phyloP scores from a whole-genome alignment of 2,888 invertebrate genomes.

The Elgonia sp. region DNA sequence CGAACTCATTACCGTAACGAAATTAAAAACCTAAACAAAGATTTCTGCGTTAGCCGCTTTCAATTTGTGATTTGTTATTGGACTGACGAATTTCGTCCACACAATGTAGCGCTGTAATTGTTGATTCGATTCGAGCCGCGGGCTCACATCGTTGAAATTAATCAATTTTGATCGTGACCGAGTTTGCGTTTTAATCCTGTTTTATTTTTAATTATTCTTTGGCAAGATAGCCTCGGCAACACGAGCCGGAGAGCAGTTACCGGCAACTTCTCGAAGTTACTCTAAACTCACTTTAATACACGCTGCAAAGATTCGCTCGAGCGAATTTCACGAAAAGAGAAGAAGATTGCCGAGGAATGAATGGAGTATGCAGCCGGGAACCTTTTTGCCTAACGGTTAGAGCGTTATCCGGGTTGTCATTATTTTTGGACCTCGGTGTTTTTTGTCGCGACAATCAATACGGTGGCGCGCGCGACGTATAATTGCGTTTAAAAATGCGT shows the following conservation, averaged over 20 bases:
- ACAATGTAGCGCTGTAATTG: conserved; percentile 45
- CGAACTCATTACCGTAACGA: background rate
- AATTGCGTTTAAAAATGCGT: conserved; percentile 42
- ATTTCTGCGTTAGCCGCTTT: conserved; percentile 15
- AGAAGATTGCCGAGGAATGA: conserved; percentile 55
- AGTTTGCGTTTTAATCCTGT: conserved; percentile 59
- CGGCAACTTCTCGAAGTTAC: conserved; percentile 64
- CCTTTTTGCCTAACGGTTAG: conserved; percentile 36
- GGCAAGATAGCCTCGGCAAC: conserved; percentile 48
- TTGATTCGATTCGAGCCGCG: conserved; percentile 39
- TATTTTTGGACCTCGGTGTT: conserved; percentile 29
- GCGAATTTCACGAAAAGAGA: conserved; percentile 61
- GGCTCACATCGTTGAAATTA: conserved; percentile 52
- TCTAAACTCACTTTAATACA: conserved; percentile 68
- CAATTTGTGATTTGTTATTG: conserved; percentile 36
- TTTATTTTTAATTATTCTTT: conserved; percentile 67
- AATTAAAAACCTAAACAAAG: conserved; percentile 13
- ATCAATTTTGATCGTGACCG: conserved; percentile 60
- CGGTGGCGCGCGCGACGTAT: background rate
- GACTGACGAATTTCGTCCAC: background rate
- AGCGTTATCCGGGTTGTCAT: conserved; percentile 37
- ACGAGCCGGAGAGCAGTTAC: conserved; percentile 52
- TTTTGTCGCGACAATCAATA: conserved; percentile 26
- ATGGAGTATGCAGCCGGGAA: conserved; percentile 56
- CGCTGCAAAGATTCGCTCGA: conserved; percentile 57